These are phyloP conservation scores for Rissa tridactyla DNA, from an alignment of 2,113 vertebrate species.

Conservation along the genomic window DNA sequence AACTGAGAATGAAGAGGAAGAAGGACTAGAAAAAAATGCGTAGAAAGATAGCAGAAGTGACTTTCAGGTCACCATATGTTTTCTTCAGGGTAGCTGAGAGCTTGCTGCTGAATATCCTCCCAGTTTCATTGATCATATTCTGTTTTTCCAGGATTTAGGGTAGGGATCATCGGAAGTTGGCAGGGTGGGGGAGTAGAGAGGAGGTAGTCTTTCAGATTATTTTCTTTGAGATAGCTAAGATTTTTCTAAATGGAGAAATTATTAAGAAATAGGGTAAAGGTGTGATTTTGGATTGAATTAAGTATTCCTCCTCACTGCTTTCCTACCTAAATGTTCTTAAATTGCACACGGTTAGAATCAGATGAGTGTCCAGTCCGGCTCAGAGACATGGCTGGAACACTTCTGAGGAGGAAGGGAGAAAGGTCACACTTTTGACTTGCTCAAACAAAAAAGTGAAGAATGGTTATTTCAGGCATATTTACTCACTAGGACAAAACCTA, in stretches of 20 bases:
- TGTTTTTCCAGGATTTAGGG: neutral
- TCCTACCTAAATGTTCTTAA: neutral
- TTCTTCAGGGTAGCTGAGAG: neutral
- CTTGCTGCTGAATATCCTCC: neutral
- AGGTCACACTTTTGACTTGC: no score
- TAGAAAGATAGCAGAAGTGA: neutral
- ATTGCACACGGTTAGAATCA: neutral
- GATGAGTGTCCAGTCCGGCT: neutral
- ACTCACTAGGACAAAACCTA: neutral
- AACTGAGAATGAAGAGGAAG: neutral
- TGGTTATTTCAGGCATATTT: neutral
- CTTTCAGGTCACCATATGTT: neutral
- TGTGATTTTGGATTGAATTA: neutral
- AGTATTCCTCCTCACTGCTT: neutral
- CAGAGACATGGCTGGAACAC: no score
- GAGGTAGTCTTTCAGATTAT: neutral
- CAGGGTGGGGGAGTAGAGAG: fast-evolving
- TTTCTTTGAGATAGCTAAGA: neutral
- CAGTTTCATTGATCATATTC: neutral
- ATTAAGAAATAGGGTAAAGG: neutral
- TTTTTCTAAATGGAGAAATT: neutral
- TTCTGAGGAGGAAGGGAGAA: neutral
- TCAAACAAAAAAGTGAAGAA: neutral
- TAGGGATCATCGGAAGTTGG: neutral
- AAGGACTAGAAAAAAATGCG: neutral